These are phyloP conservation scores for Monochamus alternatus DNA, from an alignment of 2,888 invertebrate species.

Conservation along the genomic window DNA sequence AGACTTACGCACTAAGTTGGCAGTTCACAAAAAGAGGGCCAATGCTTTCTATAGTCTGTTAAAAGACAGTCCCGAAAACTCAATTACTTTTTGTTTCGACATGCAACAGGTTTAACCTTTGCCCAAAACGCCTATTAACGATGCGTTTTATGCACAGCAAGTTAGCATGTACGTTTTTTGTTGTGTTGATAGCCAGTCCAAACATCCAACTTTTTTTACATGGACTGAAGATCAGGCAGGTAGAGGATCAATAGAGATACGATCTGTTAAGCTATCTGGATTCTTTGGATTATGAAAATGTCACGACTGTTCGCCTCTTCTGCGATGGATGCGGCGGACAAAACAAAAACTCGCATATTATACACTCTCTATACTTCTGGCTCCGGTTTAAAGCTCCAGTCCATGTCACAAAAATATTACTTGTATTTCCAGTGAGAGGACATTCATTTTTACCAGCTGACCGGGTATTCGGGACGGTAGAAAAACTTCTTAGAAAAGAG, in stretches of 20 bases:
- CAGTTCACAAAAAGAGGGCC: background rate
- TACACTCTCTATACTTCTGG: background rate
- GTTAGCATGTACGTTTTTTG: constrained; percentile 42
- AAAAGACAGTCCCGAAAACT: background rate
- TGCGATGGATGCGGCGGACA: background rate
- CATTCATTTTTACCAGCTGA: background rate
- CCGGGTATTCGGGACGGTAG: too few species aligned
- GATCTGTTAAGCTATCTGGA: constrained; percentile 15
- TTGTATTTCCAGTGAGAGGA: background rate
- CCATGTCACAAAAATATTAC: background rate
- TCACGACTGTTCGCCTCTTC: background rate
- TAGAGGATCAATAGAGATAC: constrained; percentile 35
- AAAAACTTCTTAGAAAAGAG: too few species aligned
- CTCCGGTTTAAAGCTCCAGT: background rate
- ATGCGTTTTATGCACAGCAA: constrained; percentile 48
- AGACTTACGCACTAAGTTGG: background rate
- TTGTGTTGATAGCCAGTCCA: constrained; percentile 38
- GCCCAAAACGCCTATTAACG: constrained; percentile 42
- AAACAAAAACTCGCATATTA: background rate
- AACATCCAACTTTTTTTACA: constrained; percentile 37
- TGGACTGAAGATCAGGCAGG: constrained; percentile 41
- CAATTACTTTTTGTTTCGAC: constrained; percentile 4
- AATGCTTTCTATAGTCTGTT: constrained; percentile 8
- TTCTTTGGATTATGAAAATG: background rate
- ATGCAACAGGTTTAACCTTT: constrained; percentile 45